Percentiles rank a stretch among this genome's conserved stretches.
Evolutionary conservation across 92 coral and sea anemone genomes (phyloP).

Genomic region (Actinostola sp.): DNA sequence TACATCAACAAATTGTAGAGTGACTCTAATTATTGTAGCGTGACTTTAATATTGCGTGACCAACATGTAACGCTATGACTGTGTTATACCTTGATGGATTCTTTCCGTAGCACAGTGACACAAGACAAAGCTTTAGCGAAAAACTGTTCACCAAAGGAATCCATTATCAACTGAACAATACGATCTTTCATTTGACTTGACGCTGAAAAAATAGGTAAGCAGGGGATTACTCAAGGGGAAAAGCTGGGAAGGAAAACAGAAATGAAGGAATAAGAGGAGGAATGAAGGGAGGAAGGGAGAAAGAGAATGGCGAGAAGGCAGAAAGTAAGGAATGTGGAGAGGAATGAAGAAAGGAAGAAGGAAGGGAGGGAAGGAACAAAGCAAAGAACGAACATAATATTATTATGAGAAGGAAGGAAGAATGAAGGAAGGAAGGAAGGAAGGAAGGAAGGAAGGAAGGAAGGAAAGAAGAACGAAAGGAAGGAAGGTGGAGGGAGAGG

Average conservation of each 20-base stretch:
- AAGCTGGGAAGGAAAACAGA: background rate
- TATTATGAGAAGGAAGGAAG: background rate
- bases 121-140: constrained; percentile 85
- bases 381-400: background rate
- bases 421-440: background rate
- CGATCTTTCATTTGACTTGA: constrained; percentile 92
- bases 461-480: background rate
- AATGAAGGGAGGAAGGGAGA: background rate
- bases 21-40: background rate
- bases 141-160: constrained; percentile 89
- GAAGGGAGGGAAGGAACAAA: background rate
- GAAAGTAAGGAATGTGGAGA: no score
- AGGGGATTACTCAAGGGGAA: background rate
- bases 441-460: background rate
- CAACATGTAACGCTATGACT: background rate
- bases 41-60: no score
- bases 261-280: background rate
- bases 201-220: constrained; percentile 46
- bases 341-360: background rate
- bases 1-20: background rate
- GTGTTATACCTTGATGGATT: constrained; percentile 74
- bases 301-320: no score
- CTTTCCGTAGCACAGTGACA: constrained; percentile 70
- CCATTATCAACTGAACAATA: constrained; percentile 80
- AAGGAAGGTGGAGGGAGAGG: background rate